Percentiles rank a stretch among this genome's conserved stretches.
phyloP scores from a whole-genome alignment of 2,797 vertebrate genomes.

The Gymnoscopelus braueri region DNA sequence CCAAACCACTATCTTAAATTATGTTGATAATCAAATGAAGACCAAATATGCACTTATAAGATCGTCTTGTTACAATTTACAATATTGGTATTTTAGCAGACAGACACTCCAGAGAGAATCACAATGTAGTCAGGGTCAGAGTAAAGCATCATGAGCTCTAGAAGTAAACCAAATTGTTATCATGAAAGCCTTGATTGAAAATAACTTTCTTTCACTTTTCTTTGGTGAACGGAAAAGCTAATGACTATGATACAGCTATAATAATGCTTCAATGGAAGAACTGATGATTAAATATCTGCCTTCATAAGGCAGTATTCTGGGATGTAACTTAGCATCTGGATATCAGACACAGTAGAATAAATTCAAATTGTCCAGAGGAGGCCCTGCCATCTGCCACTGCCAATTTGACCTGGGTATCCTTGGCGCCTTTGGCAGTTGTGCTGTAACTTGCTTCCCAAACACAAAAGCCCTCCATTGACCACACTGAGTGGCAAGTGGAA shows the following conservation, averaged over 20 bases:
- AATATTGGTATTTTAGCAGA: too few relatives aligned
- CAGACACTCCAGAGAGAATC: too few relatives aligned
- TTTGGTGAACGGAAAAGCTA: too few relatives aligned
- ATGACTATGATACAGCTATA: background rate
- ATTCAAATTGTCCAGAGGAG: constrained; percentile 43
- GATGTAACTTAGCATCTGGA: constrained; percentile 11
- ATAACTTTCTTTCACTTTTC: too few relatives aligned
- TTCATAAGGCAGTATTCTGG: too few relatives aligned
- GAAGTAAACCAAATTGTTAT: too few relatives aligned
- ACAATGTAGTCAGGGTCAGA: too few relatives aligned
- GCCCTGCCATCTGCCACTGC: constrained; percentile 59
- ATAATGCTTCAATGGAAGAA: background rate
- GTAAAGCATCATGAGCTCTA: too few relatives aligned
- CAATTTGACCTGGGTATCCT: constrained; percentile 51
- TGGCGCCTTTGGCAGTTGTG: constrained; percentile 34
- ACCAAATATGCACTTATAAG: background rate
- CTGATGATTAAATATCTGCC: too few relatives aligned
- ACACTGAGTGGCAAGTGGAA: background rate
- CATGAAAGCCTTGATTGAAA: too few relatives aligned
- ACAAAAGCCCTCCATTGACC: constrained; percentile 28
- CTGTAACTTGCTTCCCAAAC: constrained; percentile 23
- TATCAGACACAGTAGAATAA: constrained; percentile 20
- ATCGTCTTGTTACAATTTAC: background rate
- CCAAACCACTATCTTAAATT: constrained; percentile 19
- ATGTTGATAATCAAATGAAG: background rate